Percentiles rank a stretch among this genome's conserved stretches.
Conservation (phyloP, 2,113 vertebrate genomes). For the Gadus chalcogrammus region DNA sequence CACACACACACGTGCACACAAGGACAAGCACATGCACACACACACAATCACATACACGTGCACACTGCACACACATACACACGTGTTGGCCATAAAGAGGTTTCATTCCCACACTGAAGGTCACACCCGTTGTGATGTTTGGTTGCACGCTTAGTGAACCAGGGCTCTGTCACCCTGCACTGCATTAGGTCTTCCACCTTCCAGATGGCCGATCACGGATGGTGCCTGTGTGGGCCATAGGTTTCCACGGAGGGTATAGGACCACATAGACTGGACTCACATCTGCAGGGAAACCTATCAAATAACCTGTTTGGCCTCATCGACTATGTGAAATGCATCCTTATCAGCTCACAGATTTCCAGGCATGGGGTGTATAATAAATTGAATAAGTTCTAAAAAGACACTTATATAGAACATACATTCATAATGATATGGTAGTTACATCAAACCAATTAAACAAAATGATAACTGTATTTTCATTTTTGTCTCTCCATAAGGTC, state of each 20-base stretch:
- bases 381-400: no score
- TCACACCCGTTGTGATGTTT: constrained; percentile 33
- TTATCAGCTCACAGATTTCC: no score
- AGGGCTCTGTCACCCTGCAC: constrained; percentile 39
- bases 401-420: no score
- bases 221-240: constrained; percentile 21
- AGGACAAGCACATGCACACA: neutral
- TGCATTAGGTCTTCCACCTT: constrained; percentile 36
- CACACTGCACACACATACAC: neutral
- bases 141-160: constrained; percentile 35
- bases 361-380: no score
- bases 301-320: no score
- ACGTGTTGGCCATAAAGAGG: constrained; percentile 24
- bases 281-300: no score
- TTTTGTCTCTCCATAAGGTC: no score
- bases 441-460: no score
- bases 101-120: constrained; percentile 20
- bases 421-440: no score
- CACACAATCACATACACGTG: neutral
- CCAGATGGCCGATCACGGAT: constrained; percentile 51
- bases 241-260: constrained; percentile 22
- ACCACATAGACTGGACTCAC: constrained; percentile 49
- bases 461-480: no score
- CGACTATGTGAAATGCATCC: no score
- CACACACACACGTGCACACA: neutral